Evolutionary conservation across 2,888 invertebrate genomes (phyloP).

Genomic region (Nysson spinosus): DNA sequence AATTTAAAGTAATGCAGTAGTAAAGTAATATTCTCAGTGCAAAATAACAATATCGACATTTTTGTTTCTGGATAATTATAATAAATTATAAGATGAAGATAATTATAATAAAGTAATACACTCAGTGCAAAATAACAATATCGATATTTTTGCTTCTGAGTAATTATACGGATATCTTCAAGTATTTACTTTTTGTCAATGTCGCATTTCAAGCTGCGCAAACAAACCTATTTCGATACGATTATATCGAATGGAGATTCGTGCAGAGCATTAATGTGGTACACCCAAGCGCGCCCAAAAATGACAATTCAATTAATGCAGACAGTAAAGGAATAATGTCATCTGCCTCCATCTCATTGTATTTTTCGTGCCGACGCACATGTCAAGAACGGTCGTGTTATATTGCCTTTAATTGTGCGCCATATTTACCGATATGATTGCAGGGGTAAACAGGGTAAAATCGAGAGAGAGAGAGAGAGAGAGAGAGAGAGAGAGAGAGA

Average conservation of each 20-base stretch:
- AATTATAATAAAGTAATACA: too few relatives aligned
- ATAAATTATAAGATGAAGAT: too few relatives aligned
- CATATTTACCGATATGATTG: slow-evolving; percentile 62
- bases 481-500: slow-evolving; percentile 25
- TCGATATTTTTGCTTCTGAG: too few relatives aligned
- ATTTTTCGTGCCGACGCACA: slow-evolving; percentile 56
- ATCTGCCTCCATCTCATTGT: slow-evolving; percentile 8
- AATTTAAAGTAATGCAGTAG: too few relatives aligned
- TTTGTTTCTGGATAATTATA: too few relatives aligned
- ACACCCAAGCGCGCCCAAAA: slow-evolving; percentile 7
- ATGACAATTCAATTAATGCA: slow-evolving; percentile 46
- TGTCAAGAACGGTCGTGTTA: slow-evolving; percentile 56
- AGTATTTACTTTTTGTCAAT: too few relatives aligned
- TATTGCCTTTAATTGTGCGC: slow-evolving; percentile 62
- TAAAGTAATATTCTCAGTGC: too few relatives aligned
- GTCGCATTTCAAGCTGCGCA: too few relatives aligned
- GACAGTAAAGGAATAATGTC: slow-evolving; percentile 15
- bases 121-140: too few relatives aligned
- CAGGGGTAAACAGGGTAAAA: slow-evolving; percentile 54
- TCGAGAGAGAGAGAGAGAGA: slow-evolving; percentile 26
- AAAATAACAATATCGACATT: too few relatives aligned
- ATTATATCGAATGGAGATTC: slow-evolving; percentile 10
- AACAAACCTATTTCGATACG: too few relatives aligned
- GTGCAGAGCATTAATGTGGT: slow-evolving; percentile 10
- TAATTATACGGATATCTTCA: too few relatives aligned